Base-by-base conservation (phyloP, 2,113 vertebrate species). In the Choloepus hoffmanni region DNA sequence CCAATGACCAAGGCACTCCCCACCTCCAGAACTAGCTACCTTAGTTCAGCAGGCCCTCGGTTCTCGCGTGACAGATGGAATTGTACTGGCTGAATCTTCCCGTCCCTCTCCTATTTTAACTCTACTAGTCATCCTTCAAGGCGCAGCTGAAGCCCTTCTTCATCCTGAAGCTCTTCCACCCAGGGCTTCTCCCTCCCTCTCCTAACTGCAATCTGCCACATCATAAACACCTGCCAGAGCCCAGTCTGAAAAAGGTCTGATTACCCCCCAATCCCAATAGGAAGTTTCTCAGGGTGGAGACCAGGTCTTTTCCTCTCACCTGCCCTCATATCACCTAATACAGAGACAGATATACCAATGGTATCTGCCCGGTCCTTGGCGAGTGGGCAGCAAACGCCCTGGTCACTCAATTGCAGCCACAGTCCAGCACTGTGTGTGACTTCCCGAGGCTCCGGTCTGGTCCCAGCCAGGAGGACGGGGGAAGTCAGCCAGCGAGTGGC, bases 381-480 rank as follows among this genome's bases (percentile, higher is more conserved):
- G 67, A 45, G 16, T 2, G 4, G 4, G 53, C 21, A 58, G 58
- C 53, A 79, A 70, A 82, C 13, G 7, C 12, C 30, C 30, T 11
- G 7, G 28, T 33, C 28, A 12, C 55, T 68, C 36, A n/a, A 28
- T 13, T 40, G 40, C 28, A 55, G 55, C 0, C 78, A 68, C 12
- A 12, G 15, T 21, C 8, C 24, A 68, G 0, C 0, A 10, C 18
- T 5, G 5, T 3, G 3, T 26, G 28, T 55, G 21, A 58, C 40
- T 67, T 74, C 58, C 65, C 19, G 16, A 89, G 3, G 33, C 50
- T 45, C 13, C 2, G n/a, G 53, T 43, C 85, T 50, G 36, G 95
- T 5, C 24, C 65, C 30, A n/a, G 33, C 53, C 65, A 67, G n/a
- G 33, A 67, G 24, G 36, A 76, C 15, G 45, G 53, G 53, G 43